These are phyloP conservation scores for Hofmannophila pseudospretella DNA, from an alignment of 2,888 invertebrate species.

Conservation along the genomic window DNA sequence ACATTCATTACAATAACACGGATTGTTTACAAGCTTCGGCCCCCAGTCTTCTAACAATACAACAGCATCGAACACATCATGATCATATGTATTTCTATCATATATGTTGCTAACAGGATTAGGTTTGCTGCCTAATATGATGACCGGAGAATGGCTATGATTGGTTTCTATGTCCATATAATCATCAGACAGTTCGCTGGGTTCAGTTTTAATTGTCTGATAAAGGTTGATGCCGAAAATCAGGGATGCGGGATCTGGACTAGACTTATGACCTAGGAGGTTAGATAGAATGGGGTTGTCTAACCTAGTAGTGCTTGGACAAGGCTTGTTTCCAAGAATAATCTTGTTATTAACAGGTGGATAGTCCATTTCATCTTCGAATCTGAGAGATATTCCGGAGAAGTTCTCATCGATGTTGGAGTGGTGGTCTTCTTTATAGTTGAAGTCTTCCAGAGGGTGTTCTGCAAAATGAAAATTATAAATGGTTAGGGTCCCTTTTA, in stretches of 20 bases:
- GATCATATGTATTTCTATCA: constrained; percentile 4
- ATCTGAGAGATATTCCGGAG: neutral
- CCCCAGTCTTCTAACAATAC: constrained; percentile 40
- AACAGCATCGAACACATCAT: constrained; percentile 10
- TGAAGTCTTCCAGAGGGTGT: too few relatives aligned
- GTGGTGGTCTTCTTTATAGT: neutral
- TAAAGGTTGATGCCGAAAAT: neutral
- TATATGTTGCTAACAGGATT: neutral
- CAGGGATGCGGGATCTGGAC: neutral
- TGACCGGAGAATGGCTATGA: constrained; percentile 19
- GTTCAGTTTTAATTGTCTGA: neutral
- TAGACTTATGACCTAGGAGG: neutral
- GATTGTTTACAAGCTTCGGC: constrained; percentile 18
- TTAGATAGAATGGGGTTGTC: neutral
- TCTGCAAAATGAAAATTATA: too few relatives aligned
- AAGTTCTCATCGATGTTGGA: neutral
- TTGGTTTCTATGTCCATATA: constrained; percentile 4
- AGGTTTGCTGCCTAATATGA: constrained; percentile 30
- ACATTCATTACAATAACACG: constrained; percentile 35
- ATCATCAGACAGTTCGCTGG: neutral
- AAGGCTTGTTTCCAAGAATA: constrained; percentile 5
- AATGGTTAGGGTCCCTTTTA: too few relatives aligned
- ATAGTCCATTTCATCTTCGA: neutral
- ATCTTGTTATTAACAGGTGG: constrained; percentile 2
- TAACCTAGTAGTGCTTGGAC: neutral